Conservation (phyloP, 2,797 vertebrate species). For the Tragelaphus eurycerus region DNA sequence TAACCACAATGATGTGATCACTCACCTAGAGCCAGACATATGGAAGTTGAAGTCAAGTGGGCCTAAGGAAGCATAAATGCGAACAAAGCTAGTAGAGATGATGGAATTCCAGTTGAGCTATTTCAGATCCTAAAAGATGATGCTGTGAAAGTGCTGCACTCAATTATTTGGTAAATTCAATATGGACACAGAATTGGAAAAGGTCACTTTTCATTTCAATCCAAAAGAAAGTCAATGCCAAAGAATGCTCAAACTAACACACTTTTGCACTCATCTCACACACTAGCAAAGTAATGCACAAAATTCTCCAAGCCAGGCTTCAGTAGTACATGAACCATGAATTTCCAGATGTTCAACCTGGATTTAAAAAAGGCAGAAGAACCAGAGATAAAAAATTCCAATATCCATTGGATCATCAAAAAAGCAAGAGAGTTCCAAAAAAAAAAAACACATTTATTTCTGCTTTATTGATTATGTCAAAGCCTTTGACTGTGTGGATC, state of each 20-base stretch:
- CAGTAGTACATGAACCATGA: not conserved
- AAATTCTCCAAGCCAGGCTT: not conserved
- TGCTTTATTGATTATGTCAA: not conserved
- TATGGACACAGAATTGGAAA: not conserved
- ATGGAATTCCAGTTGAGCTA: not conserved
- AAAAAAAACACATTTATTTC: not conserved
- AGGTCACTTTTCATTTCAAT: not conserved
- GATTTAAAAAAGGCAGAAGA: not conserved
- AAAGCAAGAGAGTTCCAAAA: not conserved
- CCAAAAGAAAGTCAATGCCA: not conserved
- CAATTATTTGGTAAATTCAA: not conserved
- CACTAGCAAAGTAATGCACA: not conserved
- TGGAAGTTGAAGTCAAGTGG: not conserved
- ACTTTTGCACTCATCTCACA: not conserved
- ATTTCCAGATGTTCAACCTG: not conserved
- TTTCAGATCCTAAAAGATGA: not conserved
- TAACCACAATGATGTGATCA: not conserved
- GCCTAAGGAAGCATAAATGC: not conserved
- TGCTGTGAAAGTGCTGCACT: not conserved
- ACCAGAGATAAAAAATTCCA: not conserved
- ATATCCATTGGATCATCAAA: fast-evolving
- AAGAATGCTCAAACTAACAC: not conserved
- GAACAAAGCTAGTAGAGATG: not conserved
- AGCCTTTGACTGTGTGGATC: not conserved
- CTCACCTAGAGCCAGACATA: not conserved